Percentiles rank a stretch among this genome's conserved stretches.
Conservation (phyloP, 2,113 vertebrate genomes). For the Notechis scutatus region DNA sequence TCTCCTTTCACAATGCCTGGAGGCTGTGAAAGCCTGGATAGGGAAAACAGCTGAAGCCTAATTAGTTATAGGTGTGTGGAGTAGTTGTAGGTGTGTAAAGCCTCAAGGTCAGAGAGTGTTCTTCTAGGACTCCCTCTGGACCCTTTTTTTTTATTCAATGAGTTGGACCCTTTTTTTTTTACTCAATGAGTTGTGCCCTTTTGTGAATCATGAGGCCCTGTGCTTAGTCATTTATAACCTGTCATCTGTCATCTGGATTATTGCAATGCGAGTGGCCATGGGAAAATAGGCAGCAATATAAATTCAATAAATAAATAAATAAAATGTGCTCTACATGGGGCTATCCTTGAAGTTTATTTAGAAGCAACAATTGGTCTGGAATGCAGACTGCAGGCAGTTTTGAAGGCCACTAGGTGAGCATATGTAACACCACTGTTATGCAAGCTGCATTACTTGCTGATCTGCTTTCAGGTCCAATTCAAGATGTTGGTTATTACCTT, state of each 20-base stretch:
- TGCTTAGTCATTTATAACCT: background rate
- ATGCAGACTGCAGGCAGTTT: background rate
- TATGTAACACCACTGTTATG: too few relatives aligned
- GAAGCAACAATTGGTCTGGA: background rate
- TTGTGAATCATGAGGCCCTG: background rate
- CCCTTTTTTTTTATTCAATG: background rate
- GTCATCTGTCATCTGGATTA: background rate
- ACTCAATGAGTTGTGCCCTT: background rate
- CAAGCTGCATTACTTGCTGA: too few relatives aligned
- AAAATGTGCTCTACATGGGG: background rate
- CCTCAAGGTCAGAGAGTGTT: background rate
- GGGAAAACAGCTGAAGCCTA: background rate
- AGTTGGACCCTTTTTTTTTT: background rate
- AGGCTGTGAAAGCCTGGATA: background rate
- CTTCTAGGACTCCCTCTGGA: too few relatives aligned
- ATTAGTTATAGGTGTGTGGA: background rate
- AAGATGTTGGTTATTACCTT: background rate
- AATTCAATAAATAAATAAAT: too few relatives aligned
- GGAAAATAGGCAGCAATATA: too few relatives aligned
- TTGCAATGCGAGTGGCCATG: background rate
- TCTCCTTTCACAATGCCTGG: background rate
- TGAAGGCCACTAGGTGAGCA: background rate
- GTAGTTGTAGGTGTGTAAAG: background rate
- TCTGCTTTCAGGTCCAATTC: background rate
- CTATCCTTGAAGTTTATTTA: background rate